phyloP scores from a whole-genome alignment of 2,888 invertebrate genomes.

The Drosophila gaucha region DNA sequence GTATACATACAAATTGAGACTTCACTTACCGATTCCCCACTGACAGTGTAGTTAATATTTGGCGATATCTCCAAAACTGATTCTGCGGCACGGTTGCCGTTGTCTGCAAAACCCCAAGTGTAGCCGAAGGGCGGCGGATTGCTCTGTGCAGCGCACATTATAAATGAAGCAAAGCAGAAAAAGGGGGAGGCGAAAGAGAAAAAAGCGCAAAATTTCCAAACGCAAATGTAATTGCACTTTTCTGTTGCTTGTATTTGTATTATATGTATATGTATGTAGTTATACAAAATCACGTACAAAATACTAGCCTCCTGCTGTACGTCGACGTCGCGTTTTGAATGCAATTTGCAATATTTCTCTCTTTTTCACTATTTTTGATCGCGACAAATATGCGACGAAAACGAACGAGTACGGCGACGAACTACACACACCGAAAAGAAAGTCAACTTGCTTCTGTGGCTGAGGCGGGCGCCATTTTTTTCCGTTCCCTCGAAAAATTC shows the following conservation, averaged over 20 bases:
- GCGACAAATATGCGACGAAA: slow-evolving; percentile 77
- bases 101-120: slow-evolving; percentile 85
- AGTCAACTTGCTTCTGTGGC: slow-evolving; percentile 80
- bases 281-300: slow-evolving; percentile 79
- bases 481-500: slow-evolving; percentile 75
- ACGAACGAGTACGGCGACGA: slow-evolving; percentile 71
- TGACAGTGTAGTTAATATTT: slow-evolving; percentile 85
- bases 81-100: slow-evolving; percentile 83
- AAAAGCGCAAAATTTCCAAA: slow-evolving; percentile 81
- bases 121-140: slow-evolving; percentile 85
- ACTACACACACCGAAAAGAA: slow-evolving; percentile 79
- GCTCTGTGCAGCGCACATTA: slow-evolving; percentile 85
- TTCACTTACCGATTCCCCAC: slow-evolving; percentile 85
- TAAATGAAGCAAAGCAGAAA: slow-evolving; percentile 68
- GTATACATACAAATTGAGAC: slow-evolving; percentile 54
- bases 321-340: slow-evolving; percentile 53
- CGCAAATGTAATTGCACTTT: slow-evolving; percentile 81
- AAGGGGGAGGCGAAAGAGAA: slow-evolving; percentile 76
- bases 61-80: slow-evolving; percentile 85
- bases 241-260: slow-evolving; percentile 76
- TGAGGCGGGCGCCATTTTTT: slow-evolving; percentile 83
- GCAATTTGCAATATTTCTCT: slow-evolving; percentile 63
- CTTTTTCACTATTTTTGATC: slow-evolving; percentile 55
- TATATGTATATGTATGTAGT: slow-evolving; percentile 73
- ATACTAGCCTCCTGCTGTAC: slow-evolving; percentile 78